Conservation (phyloP, 2,113 vertebrate genomes). For the Oncorhynchus nerka region DNA sequence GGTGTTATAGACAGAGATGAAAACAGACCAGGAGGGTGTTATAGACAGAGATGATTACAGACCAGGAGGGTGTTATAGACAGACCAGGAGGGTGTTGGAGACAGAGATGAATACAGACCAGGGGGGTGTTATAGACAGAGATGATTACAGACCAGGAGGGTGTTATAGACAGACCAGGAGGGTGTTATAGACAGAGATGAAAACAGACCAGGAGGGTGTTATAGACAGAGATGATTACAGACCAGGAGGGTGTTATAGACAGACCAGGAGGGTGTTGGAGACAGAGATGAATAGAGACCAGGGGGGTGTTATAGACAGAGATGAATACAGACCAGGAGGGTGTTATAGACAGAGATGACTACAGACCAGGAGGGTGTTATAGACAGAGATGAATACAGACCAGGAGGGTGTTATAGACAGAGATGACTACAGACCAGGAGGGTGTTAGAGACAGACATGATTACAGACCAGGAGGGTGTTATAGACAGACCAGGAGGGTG, state of each 20-base stretch:
- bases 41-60: no score
- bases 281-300: not conserved
- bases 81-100: no score
- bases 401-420: not conserved
- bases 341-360: no score
- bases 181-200: not conserved
- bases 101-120: no score
- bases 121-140: not conserved
- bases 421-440: not conserved
- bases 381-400: constrained; percentile 22
- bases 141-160: no score
- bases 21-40: not conserved
- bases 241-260: constrained; percentile 9
- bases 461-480: no score
- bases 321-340: not conserved
- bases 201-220: not conserved
- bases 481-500: no score
- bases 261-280: no score
- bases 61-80: no score
- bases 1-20: not conserved
- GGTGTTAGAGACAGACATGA: no score
- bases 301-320: not conserved
- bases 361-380: not conserved
- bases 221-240: not conserved
- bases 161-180: not conserved